phyloP scores from a whole-genome alignment of 2,888 invertebrate genomes.

The Ectemnius continuus region DNA sequence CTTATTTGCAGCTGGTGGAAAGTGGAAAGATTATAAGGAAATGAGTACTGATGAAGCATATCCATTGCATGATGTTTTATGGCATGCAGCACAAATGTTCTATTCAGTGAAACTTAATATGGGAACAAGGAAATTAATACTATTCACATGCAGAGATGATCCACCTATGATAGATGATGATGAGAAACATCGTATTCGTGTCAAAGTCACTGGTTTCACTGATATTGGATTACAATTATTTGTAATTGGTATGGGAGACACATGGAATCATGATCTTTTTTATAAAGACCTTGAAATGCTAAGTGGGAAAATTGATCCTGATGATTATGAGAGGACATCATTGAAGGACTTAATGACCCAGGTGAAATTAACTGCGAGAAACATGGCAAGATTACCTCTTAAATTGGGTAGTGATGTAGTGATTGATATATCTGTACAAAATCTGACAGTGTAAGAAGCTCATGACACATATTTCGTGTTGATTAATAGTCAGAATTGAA shows the following conservation, averaged over 20 bases:
- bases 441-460: constrained; percentile 44
- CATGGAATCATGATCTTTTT: constrained; percentile 57
- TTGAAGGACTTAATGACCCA: constrained; percentile 54
- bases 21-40: constrained; percentile 33
- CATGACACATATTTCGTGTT: not conserved
- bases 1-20: not conserved
- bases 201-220: constrained; percentile 31
- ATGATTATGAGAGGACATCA: constrained; percentile 45
- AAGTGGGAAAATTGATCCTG: constrained; percentile 39
- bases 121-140: constrained; percentile 46
- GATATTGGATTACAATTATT: constrained; percentile 43
- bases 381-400: constrained; percentile 50
- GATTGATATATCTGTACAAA: constrained; percentile 44
- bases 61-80: constrained; percentile 59
- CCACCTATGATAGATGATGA: constrained; percentile 29
- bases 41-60: constrained; percentile 28
- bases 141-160: constrained; percentile 57
- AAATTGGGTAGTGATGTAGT: constrained; percentile 41
- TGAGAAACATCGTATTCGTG: constrained; percentile 56
- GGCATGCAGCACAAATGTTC: constrained; percentile 48
- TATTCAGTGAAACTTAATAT: constrained; percentile 47
- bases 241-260: constrained; percentile 48
- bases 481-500: not conserved
- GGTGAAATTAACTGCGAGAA: constrained; percentile 55
- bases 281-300: constrained; percentile 62